A percentile compares a stretch with the other conserved stretches of the same genome.
Conservation (phyloP, 1,140 invertebrate species). For the Coelopa frigida region DNA sequence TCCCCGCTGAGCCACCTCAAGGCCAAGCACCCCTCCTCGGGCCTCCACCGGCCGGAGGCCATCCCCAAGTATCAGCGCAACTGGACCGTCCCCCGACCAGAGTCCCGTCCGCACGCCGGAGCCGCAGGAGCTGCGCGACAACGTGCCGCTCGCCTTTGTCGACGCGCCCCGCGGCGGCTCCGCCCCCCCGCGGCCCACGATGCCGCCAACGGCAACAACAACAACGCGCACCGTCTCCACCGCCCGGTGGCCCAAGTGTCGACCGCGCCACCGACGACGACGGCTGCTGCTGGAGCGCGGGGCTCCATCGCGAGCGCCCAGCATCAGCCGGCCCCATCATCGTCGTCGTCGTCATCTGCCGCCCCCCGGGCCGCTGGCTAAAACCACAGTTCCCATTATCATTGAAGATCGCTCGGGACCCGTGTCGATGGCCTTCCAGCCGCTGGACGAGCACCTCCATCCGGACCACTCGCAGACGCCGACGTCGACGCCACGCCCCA, state of each 20-base stretch:
- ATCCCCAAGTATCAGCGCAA: slow-evolving; percentile 56
- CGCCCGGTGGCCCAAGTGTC: slow-evolving; percentile 31
- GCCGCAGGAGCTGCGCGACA: slow-evolving; percentile 40
- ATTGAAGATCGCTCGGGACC: slow-evolving; percentile 35
- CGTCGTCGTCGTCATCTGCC: background rate
- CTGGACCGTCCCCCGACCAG: slow-evolving; percentile 50
- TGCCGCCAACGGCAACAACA: slow-evolving; percentile 11
- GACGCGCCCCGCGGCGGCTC: slow-evolving; percentile 19
- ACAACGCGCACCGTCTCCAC: slow-evolving; percentile 28
- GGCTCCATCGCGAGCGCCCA: slow-evolving; percentile 9
- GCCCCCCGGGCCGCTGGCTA: background rate
- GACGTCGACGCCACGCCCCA: slow-evolving; percentile 47
- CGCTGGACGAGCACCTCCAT: slow-evolving; percentile 50
- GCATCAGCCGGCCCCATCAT: slow-evolving; percentile 7
- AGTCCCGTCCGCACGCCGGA: slow-evolving; percentile 48
- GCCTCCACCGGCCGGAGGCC: slow-evolving; percentile 51
- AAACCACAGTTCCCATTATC: slow-evolving; percentile 32
- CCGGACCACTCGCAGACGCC: slow-evolving; percentile 42
- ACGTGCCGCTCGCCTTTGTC: slow-evolving; percentile 40
- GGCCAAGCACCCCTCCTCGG: slow-evolving; percentile 39
- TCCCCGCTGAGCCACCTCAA: slow-evolving; percentile 43
- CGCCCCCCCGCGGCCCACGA: slow-evolving; percentile 5
- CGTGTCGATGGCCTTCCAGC: slow-evolving; percentile 51
- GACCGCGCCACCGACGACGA: slow-evolving; percentile 1
- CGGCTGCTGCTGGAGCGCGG: slow-evolving; percentile 16